Conservation (phyloP, 2,113 vertebrate genomes). For the Zosterops lateralis region DNA sequence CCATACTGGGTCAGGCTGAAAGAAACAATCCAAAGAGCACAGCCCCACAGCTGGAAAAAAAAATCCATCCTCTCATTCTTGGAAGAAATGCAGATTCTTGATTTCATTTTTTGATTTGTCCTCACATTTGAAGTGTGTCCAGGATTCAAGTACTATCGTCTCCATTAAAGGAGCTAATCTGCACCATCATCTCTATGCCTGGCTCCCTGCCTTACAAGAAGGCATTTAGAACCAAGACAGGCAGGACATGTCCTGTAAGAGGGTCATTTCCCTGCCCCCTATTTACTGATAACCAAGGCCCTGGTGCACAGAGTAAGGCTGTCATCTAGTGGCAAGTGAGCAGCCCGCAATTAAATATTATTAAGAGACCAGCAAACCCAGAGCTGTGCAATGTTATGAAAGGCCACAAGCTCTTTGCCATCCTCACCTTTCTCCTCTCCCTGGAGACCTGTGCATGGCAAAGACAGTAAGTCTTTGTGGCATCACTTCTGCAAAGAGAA, state of each 20-base stretch:
- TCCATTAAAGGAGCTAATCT: background rate
- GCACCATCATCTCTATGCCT: background rate
- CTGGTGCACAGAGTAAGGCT: slow-evolving; percentile 17
- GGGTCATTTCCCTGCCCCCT: background rate
- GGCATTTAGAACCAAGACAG: background rate
- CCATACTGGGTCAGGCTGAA: background rate
- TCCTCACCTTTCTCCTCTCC: background rate
- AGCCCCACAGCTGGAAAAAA: background rate
- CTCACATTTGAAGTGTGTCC: background rate
- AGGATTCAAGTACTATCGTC: background rate
- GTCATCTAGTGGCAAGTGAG: slow-evolving; percentile 47
- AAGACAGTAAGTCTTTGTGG: background rate
- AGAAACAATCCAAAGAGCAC: background rate
- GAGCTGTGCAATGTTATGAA: background rate
- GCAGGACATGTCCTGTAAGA: background rate
- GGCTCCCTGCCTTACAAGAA: background rate
- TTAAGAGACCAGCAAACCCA: background rate
- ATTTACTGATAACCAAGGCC: background rate
- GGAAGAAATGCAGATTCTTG: background rate
- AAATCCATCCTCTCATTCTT: background rate
- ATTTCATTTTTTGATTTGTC: background rate
- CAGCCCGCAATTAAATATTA: slow-evolving; percentile 12
- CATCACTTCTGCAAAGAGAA: background rate
- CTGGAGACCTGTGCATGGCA: background rate
- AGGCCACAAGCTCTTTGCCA: background rate